Evolutionary conservation across 2,888 invertebrate genomes (phyloP).

Genomic region (Perdita meconis): DNA sequence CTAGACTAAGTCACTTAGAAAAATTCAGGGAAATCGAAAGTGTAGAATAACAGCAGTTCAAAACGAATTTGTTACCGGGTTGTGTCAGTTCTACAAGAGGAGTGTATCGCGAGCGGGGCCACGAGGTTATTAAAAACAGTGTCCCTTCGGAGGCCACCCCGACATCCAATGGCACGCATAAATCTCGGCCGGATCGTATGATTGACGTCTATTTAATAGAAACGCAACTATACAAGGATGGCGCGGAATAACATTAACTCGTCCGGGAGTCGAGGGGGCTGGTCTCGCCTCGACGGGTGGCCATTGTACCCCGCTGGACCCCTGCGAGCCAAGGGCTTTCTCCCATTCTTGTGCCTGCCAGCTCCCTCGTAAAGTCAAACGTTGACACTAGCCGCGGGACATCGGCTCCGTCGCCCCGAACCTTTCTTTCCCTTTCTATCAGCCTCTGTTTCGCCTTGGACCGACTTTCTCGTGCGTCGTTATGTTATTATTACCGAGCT

Average conservation of each 20-base stretch:
- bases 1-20: not conserved
- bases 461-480: conserved; percentile 56
- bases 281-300: conserved; percentile 81
- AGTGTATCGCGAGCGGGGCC: conserved; percentile 19
- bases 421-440: conserved; percentile 48
- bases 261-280: conserved; percentile 81
- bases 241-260: conserved; percentile 81
- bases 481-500: conserved; percentile 75
- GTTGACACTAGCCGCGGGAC: conserved; percentile 83
- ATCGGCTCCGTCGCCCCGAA: conserved; percentile 58
- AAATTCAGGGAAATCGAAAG: not conserved
- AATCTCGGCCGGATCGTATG: conserved; percentile 74
- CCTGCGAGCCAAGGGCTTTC: conserved; percentile 76
- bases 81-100: not conserved
- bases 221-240: conserved; percentile 79
- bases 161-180: conserved; percentile 69
- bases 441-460: conserved; percentile 47
- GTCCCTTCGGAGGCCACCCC: conserved; percentile 66
- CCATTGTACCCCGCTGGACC: conserved; percentile 79
- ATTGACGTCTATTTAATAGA: conserved; percentile 83
- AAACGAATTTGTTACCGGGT: conserved; percentile 10
- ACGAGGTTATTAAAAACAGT: conserved; percentile 64
- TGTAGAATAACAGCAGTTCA: not conserved
- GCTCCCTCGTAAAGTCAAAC: conserved; percentile 83
- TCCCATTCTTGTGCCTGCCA: conserved; percentile 76